Base-by-base conservation (phyloP, 2,797 vertebrate species). In the Neosilurus hyrtlii region DNA sequence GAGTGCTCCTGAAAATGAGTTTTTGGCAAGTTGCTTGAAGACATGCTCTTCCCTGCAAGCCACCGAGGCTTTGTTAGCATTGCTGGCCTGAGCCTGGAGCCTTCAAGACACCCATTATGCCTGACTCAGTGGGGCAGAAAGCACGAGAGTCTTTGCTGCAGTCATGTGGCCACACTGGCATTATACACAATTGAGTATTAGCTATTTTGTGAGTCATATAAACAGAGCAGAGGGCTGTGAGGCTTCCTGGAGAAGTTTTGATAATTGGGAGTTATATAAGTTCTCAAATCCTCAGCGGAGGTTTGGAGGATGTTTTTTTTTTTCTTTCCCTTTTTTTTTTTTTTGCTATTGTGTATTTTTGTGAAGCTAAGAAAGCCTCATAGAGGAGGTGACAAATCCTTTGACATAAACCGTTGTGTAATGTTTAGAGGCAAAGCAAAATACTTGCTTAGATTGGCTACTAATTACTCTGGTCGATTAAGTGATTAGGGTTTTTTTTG, bases 221-320 rank as follows among this genome's bases (percentile, higher is more conserved):
- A 95, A 94, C 93, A 94, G 91, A 88, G 88, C 90, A 83, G 89
- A 89, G 91, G 90, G 89, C 91, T 91, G 90, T 86, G 90, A 91
- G 89, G 90, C 92, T 92, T 91, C 90, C 89, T 91, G 91, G 86
- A 90, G 89, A 94, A 94, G 90, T 90, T 90, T 93, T 94, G 92
- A 94, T 95, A 95, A 94, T 95, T 95, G 94, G 94, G 93, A 93
- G 94, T 95, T 95, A 93, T 94, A 93, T 94, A 94, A 95, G 93
- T 94, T 93, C 90, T 89, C 90, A 94, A 95, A 95, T 94, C 94
- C 93, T 93, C 93, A 91, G 92, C 86, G 90, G 93, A 93, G 93
- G 93, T 92, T 93, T 94, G 93, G 85, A 87, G 80, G 84, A 85
- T 68, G 54, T n/a, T 67, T 49, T 35, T 70, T 73, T 83, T 73